These are phyloP conservation scores for Amblyraja radiata DNA, from an alignment of 2,797 vertebrate species.

Conservation along the genomic window DNA sequence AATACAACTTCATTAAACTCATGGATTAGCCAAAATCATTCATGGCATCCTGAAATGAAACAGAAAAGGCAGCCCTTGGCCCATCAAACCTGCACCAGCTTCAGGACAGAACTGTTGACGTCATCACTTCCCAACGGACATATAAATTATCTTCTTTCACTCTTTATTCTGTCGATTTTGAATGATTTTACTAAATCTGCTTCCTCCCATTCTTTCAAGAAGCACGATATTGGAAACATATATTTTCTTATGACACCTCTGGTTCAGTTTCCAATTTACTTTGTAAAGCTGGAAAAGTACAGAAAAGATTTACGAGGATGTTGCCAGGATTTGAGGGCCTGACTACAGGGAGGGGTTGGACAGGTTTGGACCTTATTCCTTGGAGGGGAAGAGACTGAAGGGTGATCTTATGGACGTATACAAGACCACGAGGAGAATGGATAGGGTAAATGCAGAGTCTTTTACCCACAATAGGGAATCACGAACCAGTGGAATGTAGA, in stretches of 20 bases:
- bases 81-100: not conserved
- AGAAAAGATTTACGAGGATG: too few species aligned
- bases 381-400: too few species aligned
- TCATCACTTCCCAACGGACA: not conserved
- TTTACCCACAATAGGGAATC: too few species aligned
- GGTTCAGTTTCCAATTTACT: not conserved
- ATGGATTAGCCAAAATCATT: not conserved
- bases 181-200: not conserved
- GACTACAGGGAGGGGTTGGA: too few species aligned
- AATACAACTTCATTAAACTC: not conserved
- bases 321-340: too few species aligned
- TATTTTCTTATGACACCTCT: not conserved
- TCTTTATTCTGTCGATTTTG: not conserved
- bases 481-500: too few species aligned
- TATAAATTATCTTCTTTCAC: not conserved
- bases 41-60: not conserved
- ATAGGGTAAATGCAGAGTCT: too few species aligned
- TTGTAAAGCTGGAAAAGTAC: not conserved
- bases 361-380: too few species aligned
- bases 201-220: not conserved
- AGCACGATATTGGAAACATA: not conserved
- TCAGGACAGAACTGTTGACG: not conserved
- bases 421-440: too few species aligned
- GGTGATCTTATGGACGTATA: too few species aligned
- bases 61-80: not conserved